Conservation (phyloP, 2,888 invertebrate genomes). For the Leucophora obtusa region DNA sequence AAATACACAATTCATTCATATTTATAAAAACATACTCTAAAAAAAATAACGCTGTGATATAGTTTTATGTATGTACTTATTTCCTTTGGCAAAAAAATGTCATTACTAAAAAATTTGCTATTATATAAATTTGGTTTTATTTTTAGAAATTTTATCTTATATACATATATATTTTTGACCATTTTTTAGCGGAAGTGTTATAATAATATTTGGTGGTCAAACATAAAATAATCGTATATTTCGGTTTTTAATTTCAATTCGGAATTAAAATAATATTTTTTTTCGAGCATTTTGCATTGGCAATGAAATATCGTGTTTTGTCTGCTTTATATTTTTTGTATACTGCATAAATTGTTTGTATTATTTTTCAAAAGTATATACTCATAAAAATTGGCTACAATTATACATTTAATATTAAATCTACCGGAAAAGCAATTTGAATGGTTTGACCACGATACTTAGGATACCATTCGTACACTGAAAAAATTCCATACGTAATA, state of each 20-base stretch:
- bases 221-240: background rate
- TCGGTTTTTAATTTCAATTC: background rate
- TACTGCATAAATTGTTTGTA: background rate
- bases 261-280: background rate
- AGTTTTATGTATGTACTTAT: slow-evolving; percentile 21
- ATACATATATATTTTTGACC: background rate
- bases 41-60: slow-evolving; percentile 16
- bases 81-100: slow-evolving; percentile 35
- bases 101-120: slow-evolving; percentile 22
- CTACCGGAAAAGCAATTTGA: no score
- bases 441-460: no score
- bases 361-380: background rate
- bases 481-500: no score
- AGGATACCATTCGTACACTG: no score
- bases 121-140: slow-evolving; percentile 17
- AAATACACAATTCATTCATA: slow-evolving; percentile 23
- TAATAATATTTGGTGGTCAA: background rate
- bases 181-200: background rate
- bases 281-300: background rate
- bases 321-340: background rate
- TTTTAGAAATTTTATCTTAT: slow-evolving; percentile 52
- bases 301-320: background rate
- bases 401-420: no score
- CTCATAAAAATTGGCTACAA: background rate
- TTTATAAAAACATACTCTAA: background rate